Conservation (phyloP, 2,888 invertebrate species). For the Lottia scabra region DNA sequence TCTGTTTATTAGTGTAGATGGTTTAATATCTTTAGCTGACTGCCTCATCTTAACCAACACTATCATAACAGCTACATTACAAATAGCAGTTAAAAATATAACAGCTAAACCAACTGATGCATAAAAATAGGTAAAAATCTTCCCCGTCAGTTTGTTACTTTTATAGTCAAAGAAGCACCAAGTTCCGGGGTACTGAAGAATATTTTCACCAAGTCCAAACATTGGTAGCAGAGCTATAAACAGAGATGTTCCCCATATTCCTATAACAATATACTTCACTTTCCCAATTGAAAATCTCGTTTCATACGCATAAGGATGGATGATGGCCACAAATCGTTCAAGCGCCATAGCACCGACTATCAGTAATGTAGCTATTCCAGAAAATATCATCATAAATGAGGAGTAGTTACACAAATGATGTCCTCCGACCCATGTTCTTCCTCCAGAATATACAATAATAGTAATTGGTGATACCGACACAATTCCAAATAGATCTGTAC, state of each 20-base stretch:
- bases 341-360: slow-evolving; percentile 67
- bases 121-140: slow-evolving; percentile 59
- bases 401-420: slow-evolving; percentile 59
- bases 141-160: slow-evolving; percentile 43
- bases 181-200: slow-evolving; percentile 64
- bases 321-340: slow-evolving; percentile 62
- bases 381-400: slow-evolving; percentile 63
- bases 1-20: slow-evolving; percentile 28
- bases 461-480: slow-evolving; percentile 55
- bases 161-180: slow-evolving; percentile 69
- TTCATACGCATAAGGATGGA: slow-evolving; percentile 59
- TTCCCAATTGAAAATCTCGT: slow-evolving; percentile 43
- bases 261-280: slow-evolving; percentile 44
- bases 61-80: slow-evolving; percentile 52
- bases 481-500: slow-evolving; percentile 65
- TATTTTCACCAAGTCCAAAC: slow-evolving; percentile 64
- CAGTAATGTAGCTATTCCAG: slow-evolving; percentile 61
- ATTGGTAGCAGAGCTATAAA: slow-evolving; percentile 59
- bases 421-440: slow-evolving; percentile 57
- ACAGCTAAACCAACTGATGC: slow-evolving; percentile 57
- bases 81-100: slow-evolving; percentile 48
- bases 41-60: slow-evolving; percentile 54
- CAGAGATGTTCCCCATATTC: slow-evolving; percentile 49
- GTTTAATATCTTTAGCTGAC: slow-evolving; percentile 33
- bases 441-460: slow-evolving; percentile 46